These are phyloP conservation scores for Gadopsis marmoratus DNA, from an alignment of 2,797 vertebrate species.

Conservation along the genomic window DNA sequence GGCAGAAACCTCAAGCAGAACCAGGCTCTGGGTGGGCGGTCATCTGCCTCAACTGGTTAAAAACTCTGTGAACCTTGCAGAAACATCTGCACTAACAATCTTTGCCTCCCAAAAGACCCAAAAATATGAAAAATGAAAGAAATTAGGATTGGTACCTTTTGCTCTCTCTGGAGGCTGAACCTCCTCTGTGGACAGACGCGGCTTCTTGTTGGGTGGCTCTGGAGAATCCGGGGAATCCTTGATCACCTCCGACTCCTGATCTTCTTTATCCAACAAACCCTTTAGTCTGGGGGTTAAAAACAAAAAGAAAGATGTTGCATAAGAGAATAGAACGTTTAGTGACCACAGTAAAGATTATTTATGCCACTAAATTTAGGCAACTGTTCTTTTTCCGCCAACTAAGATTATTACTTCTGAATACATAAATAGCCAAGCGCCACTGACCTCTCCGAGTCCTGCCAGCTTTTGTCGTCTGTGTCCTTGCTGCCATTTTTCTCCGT, in stretches of 20 bases:
- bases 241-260: slow-evolving; percentile 94
- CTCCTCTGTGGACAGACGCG: slow-evolving; percentile 91
- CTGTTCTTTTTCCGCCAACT: background rate
- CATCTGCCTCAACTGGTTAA: too few species aligned
- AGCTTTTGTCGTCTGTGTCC: slow-evolving; percentile 93
- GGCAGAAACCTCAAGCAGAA: too few species aligned
- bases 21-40: too few species aligned
- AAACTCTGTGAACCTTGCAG: too few species aligned
- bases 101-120: background rate
- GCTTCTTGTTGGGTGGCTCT: slow-evolving; percentile 97
- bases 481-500: slow-evolving; percentile 91
- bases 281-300: slow-evolving; percentile 85
- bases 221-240: slow-evolving; percentile 99
- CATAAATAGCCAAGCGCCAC: background rate
- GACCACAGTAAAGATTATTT: background rate
- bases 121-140: too few species aligned
- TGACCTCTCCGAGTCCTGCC: slow-evolving; percentile 95
- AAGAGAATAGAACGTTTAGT: background rate
- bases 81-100: background rate
- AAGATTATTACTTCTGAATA: background rate
- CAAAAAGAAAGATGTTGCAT: background rate
- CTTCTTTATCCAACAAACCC: slow-evolving; percentile 92
- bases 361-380: background rate
- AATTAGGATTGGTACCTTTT: slow-evolving; percentile 90
- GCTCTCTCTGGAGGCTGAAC: slow-evolving; percentile 89